Evolutionary conservation across 2,888 invertebrate species (phyloP), one percentile per base, ranked within the genome.

Genomic region (Carterocephalus palaemon): DNA sequence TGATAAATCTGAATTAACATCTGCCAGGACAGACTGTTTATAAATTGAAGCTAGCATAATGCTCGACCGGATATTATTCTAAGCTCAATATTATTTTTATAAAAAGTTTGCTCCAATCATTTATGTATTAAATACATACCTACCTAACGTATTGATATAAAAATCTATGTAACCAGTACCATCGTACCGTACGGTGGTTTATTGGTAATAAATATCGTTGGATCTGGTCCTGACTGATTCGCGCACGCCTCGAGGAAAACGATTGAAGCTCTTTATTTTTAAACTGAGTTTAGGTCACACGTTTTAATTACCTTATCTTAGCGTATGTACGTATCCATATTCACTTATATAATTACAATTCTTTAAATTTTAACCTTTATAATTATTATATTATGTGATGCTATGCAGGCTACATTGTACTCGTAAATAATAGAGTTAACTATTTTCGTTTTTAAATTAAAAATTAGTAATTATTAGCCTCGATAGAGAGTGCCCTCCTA

Each of bases 191-290:
- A 64, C 60, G 58, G 57, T 49, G 59, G 74, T 84, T 83, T 83
- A 82, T 80, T 66, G 67, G 68, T 65, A 71, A 75, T 84, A 78
- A 83, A 82, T 80, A 82, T 83, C 64, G 75, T 67, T 59, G 62
- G 60, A 58, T 72, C 73, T 73, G 75, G 67, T 71, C 67, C 70
- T 66, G 60, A 64, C 60, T 65, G 48, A 60, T 66, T 65, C 57
- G 56, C 53, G 59, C 51, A 52, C 56, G 57, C 61, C 59, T 59
- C 53, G 58, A 54, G 58, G 61, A 59, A 63, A 62, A 54, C 57
- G 54, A 61, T 60, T 59, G 58, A 51, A 54, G 62, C 61, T 65
- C 62, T 70, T 70, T 76, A 70, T 76, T 75, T 76, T 67, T 75
- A 71, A 67, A 67, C 59, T 59, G 62, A 62, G 62, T 69, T 70